These are phyloP conservation scores for Drosophila nannoptera DNA, from an alignment of 1,140 invertebrate genomes.

Conservation along the genomic window DNA sequence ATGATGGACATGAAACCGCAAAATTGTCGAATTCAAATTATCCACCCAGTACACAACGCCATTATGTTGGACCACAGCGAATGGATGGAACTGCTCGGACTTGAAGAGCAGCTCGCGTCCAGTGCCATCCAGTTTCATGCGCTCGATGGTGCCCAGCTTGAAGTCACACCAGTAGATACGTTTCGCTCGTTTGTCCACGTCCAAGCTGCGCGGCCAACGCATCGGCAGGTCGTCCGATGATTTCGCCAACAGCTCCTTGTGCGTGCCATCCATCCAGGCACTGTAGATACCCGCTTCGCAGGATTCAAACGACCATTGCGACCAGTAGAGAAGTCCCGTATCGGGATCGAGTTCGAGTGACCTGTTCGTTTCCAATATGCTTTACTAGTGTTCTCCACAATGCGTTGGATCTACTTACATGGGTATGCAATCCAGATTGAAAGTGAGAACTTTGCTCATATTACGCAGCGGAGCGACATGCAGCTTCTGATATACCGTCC, in stretches of 20 bases:
- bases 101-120: constrained; percentile 83
- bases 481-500: constrained; percentile 81
- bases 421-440: constrained; percentile 56
- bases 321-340: constrained; percentile 86
- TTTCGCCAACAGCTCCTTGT: constrained; percentile 80
- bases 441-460: constrained; percentile 54
- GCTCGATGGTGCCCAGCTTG: constrained; percentile 83
- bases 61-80: constrained; percentile 85
- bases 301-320: constrained; percentile 81
- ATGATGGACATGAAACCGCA: constrained; percentile 57
- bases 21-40: constrained; percentile 61
- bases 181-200: constrained; percentile 88
- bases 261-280: constrained; percentile 89
- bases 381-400: too few species aligned
- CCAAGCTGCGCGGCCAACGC: constrained; percentile 92
- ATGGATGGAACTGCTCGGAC: constrained; percentile 84
- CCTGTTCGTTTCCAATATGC: constrained; percentile 26
- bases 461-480: constrained; percentile 63
- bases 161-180: constrained; percentile 88
- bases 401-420: constrained; percentile 41
- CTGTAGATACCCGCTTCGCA: constrained; percentile 82
- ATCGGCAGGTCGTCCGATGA: constrained; percentile 80
- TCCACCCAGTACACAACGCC: constrained; percentile 87
- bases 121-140: constrained; percentile 85
- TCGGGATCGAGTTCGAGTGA: constrained; percentile 68